phyloP scores from a whole-genome alignment of 1,140 invertebrate genomes.

The Galendromus occidentalis region DNA sequence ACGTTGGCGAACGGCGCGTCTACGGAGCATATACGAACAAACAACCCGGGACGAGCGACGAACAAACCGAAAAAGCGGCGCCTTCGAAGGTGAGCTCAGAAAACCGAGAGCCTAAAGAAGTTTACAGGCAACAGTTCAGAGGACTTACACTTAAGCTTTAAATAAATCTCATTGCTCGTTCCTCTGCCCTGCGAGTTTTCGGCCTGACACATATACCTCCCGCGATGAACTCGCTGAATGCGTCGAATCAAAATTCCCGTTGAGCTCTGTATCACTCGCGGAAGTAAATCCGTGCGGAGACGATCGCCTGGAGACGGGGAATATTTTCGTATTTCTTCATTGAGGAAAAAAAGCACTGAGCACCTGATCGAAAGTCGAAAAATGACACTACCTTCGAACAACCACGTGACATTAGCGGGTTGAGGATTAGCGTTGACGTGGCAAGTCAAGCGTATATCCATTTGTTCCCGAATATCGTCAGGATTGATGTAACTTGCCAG shows the following conservation, averaged over 20 bases:
- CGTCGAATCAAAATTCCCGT: background rate
- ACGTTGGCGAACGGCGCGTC: no score
- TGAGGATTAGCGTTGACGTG: constrained; percentile 1
- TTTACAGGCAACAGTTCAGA: background rate
- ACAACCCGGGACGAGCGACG: no score
- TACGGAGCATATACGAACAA: no score
- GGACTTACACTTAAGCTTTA: background rate
- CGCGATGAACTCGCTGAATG: constrained; percentile 5
- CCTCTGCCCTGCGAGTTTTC: constrained; percentile 6
- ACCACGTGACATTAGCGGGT: background rate
- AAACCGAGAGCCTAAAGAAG: background rate
- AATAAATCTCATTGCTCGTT: constrained; percentile 6
- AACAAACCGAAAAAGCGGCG: no score
- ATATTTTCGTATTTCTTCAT: background rate
- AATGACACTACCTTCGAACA: constrained; percentile 8
- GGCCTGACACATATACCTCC: constrained; percentile 3
- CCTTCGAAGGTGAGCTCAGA: no score
- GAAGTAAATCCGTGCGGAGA: background rate
- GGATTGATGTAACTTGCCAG: constrained; percentile 1
- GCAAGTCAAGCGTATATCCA: background rate
- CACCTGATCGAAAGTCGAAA: no score
- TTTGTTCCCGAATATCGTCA: background rate
- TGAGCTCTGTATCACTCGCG: constrained; percentile 4
- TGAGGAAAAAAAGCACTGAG: no score
- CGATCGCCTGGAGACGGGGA: background rate